Evolutionary conservation across 1,140 invertebrate genomes (phyloP).

Genomic region (Drosophila pectinifera): DNA sequence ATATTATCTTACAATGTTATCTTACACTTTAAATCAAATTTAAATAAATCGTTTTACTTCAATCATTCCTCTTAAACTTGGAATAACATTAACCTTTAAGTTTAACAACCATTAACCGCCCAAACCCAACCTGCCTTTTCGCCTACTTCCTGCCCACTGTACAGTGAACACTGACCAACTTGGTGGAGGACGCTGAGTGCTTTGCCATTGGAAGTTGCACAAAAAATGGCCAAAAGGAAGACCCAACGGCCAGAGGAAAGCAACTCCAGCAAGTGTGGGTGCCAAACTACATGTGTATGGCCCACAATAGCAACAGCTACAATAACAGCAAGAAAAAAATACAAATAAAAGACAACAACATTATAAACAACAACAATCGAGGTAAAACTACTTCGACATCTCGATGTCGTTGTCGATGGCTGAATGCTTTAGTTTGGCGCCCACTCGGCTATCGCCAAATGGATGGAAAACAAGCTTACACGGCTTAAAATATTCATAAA

Average conservation of each 20-base stretch:
- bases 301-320: conserved; percentile 58
- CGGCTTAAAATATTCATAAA: background rate
- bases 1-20: background rate
- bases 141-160: conserved; percentile 39
- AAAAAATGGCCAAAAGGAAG: conserved; percentile 18
- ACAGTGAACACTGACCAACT: conserved; percentile 32
- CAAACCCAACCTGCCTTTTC: background rate
- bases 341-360: conserved; percentile 13
- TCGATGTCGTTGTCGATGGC: conserved; percentile 37
- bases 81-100: conserved; percentile 12
- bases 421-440: conserved; percentile 54
- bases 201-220: conserved; percentile 29
- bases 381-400: conserved; percentile 45
- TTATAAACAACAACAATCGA: conserved; percentile 39
- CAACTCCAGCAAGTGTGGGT: conserved; percentile 59
- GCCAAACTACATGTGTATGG: conserved; percentile 76
- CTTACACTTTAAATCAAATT: too few relatives aligned
- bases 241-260: conserved; percentile 6
- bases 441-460: conserved; percentile 60
- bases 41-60: background rate
- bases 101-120: background rate
- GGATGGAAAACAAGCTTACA: conserved; percentile 38
- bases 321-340: conserved; percentile 42
- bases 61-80: background rate
- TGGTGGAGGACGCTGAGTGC: conserved; percentile 32